Evolutionary conservation across 2,797 vertebrate species (phyloP).

Genomic region (Clarias platycephalus): DNA sequence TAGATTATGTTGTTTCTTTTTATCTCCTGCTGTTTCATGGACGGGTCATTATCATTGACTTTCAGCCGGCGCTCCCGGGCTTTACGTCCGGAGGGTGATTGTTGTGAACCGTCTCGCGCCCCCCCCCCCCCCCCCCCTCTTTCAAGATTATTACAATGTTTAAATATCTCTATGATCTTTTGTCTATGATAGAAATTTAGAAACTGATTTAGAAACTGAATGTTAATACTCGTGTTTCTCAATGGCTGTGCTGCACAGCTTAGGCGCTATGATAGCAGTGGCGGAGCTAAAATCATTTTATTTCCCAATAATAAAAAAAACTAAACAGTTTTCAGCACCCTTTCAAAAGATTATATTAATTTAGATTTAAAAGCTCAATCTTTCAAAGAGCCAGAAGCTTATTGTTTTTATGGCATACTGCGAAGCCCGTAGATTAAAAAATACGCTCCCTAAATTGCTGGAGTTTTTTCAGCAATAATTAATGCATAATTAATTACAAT

Average conservation of each 20-base stretch:
- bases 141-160: slow-evolving; percentile 11
- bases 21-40: neutral
- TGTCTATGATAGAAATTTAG: neutral
- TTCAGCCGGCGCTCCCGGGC: neutral
- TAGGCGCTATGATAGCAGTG: neutral
- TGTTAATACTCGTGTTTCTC: neutral
- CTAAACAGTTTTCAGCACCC: slow-evolving; percentile 34
- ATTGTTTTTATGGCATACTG: slow-evolving; percentile 50
- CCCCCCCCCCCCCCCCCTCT: neutral
- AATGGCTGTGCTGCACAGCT: neutral
- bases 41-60: neutral
- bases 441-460: slow-evolving; percentile 37
- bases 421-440: slow-evolving; percentile 59
- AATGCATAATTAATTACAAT: slow-evolving; percentile 55
- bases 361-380: slow-evolving; percentile 56
- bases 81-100: neutral
- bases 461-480: slow-evolving; percentile 55
- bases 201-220: neutral
- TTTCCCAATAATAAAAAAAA: slow-evolving; percentile 31
- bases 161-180: neutral
- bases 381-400: slow-evolving; percentile 54
- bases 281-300: slow-evolving; percentile 30
- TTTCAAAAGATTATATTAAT: slow-evolving; percentile 56
- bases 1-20: neutral
- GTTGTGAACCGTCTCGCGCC: neutral